Evolutionary conservation across 2,113 vertebrate species (phyloP).

Genomic region (Antigone vipio): DNA sequence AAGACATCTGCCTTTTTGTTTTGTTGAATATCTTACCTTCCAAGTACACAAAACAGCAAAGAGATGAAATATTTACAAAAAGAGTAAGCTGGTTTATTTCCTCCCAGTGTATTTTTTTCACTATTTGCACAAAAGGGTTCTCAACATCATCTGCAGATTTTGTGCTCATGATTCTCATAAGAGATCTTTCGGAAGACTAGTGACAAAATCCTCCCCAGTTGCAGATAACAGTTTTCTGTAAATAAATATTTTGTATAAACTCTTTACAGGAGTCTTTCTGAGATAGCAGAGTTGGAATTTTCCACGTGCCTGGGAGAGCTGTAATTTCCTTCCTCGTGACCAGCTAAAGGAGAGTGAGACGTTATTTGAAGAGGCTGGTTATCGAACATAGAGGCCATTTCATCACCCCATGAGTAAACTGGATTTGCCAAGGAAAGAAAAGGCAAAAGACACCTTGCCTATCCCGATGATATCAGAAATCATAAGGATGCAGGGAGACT

Average conservation of each 20-base stretch:
- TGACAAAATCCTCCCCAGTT: neutral
- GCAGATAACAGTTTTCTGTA: neutral
- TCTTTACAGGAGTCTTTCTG: neutral
- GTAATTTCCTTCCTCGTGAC: neutral
- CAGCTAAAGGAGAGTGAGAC: neutral
- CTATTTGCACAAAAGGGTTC: neutral
- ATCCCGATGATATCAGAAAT: neutral
- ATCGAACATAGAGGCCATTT: neutral
- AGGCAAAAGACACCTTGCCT: neutral
- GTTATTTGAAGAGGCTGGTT: neutral
- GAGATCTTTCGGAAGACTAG: neutral
- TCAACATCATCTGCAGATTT: neutral
- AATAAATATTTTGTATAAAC: neutral
- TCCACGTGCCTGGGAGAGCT: neutral
- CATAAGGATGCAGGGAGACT: neutral
- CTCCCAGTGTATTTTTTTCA: neutral
- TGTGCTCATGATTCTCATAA: neutral
- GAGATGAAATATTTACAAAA: neutral
- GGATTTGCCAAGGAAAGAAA: neutral
- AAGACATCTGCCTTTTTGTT: neutral
- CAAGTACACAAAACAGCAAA: neutral
- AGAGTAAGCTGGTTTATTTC: neutral
- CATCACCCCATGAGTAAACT: neutral
- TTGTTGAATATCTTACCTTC: neutral
- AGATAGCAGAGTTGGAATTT: neutral